Evolutionary conservation across 2,113 vertebrate genomes (phyloP).

Genomic region (Regulus satrapa): DNA sequence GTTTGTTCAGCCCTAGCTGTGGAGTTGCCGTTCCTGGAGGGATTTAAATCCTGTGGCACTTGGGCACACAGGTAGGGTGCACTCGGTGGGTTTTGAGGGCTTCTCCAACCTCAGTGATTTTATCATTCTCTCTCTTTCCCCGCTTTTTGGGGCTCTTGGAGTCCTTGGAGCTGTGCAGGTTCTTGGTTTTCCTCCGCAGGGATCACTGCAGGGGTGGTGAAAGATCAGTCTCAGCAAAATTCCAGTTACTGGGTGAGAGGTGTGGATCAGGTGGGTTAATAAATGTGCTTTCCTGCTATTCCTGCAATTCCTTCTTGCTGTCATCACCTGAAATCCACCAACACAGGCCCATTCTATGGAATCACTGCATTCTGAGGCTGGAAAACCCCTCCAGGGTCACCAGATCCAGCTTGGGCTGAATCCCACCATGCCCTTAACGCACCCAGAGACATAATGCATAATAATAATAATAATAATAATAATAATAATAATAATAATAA

Average conservation of each 20-base stretch:
- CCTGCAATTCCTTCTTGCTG: not conserved
- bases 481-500: no score
- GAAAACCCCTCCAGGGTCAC: not conserved
- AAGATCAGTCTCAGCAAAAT: not conserved
- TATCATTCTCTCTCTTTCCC: not conserved
- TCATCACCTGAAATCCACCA: not conserved
- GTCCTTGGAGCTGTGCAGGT: not conserved
- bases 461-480: no score
- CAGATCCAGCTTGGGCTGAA: not conserved
- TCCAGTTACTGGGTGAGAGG: not conserved
- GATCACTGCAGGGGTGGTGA: not conserved
- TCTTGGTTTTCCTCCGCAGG: not conserved
- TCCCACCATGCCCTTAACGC: rapidly evolving
- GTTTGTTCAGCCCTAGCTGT: not conserved
- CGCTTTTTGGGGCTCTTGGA: not conserved
- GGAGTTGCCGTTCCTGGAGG: rapidly evolving
- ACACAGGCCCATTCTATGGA: rapidly evolving
- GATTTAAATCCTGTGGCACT: not conserved
- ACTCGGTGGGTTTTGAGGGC: not conserved
- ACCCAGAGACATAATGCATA: no score
- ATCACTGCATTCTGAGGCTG: not conserved
- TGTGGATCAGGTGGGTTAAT: not conserved
- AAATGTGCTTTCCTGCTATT: rapidly evolving
- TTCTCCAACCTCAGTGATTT: not conserved
- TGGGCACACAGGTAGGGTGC: not conserved